A percentile compares a stretch with the other conserved stretches of the same genome.
Evolutionary conservation across 2,113 vertebrate species (phyloP).

Genomic region (Ranitomeya imitator): DNA sequence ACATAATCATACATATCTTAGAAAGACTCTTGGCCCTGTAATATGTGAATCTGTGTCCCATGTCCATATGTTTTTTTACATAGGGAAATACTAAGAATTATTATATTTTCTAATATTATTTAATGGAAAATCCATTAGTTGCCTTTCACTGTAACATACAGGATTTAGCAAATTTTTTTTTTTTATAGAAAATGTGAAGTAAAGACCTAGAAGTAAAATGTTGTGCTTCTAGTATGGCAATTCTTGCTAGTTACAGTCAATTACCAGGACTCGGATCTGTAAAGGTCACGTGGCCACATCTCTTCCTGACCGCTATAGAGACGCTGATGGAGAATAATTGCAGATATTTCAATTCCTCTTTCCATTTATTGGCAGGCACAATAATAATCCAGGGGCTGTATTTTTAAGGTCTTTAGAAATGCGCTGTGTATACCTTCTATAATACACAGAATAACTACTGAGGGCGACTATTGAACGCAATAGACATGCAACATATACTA

Average conservation of each 20-base stretch:
- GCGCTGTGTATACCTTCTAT: not conserved
- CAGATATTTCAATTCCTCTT: not conserved
- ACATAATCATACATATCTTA: too few relatives aligned
- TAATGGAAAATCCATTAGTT: not conserved
- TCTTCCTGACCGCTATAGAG: not conserved
- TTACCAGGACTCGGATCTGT: not conserved
- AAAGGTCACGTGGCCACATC: not conserved
- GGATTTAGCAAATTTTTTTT: not conserved
- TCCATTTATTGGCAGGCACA: not conserved
- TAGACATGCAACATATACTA: not conserved
- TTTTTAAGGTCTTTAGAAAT: not conserved
- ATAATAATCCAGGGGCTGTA: not conserved
- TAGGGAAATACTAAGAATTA: not conserved
- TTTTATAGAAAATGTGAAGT: not conserved
- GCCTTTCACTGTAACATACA: not conserved
- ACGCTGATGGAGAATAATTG: not conserved
- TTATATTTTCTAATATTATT: not conserved
- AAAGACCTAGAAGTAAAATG: not conserved
- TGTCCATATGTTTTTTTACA: too few relatives aligned
- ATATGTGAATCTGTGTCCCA: too few relatives aligned
- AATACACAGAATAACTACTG: not conserved
- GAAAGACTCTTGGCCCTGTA: too few relatives aligned
- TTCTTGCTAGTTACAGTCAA: not conserved
- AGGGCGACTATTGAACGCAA: not conserved
- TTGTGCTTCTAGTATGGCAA: not conserved